phyloP scores from a whole-genome alignment of 2,797 vertebrate species.

The Cyclura pinguis region DNA sequence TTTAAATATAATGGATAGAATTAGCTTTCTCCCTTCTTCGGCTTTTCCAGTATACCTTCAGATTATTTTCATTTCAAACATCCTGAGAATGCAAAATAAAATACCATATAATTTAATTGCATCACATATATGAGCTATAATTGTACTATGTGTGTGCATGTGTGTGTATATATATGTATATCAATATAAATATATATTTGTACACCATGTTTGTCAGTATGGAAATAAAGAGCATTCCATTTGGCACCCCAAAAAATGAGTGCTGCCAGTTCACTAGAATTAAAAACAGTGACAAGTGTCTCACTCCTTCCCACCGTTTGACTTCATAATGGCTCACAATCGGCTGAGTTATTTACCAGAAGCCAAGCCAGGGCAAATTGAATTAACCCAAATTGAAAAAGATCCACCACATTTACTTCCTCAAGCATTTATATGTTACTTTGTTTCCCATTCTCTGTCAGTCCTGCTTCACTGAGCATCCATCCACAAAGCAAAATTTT shows the following conservation, averaged over 20 bases:
- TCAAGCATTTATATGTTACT: no score
- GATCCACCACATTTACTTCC: background rate
- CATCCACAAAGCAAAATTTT: background rate
- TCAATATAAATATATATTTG: no score
- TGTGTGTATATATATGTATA: no score
- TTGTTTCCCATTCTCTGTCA: background rate
- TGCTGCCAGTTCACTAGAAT: background rate
- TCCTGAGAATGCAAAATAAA: background rate
- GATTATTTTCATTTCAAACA: background rate
- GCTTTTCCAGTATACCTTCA: background rate
- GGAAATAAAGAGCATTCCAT: background rate
- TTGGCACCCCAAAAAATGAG: background rate
- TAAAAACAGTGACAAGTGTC: background rate
- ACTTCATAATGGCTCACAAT: background rate
- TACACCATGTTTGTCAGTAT: background rate
- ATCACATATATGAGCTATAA: background rate
- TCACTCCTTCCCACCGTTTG: background rate
- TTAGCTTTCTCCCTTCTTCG: background rate
- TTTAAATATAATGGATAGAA: background rate
- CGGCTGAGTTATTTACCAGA: background rate
- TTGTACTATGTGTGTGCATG: no score
- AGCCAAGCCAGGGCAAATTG: no score
- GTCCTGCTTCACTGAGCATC: no score
- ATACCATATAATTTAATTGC: background rate
- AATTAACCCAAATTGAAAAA: background rate